Base-by-base conservation (phyloP, 2,888 invertebrate genomes). In the Theodoxus fluviatilis region DNA sequence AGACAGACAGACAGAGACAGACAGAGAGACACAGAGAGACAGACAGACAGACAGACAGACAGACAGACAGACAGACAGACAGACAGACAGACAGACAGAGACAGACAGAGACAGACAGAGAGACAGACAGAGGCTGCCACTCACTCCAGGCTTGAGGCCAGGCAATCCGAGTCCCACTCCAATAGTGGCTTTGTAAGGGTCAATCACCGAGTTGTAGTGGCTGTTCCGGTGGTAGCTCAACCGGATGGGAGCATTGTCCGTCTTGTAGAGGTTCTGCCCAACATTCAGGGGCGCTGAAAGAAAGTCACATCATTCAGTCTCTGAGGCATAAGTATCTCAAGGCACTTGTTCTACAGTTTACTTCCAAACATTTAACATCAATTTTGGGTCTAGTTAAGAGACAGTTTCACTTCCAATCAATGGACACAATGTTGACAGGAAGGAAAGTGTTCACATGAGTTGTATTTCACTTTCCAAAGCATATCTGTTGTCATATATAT, bases 131-230 rank as follows among this genome's bases (percentile, higher is more conserved):
- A 52, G 6, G 25, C 18, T 49, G 7, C 55, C 40, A 75, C 79
- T 78, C 78, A 88, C 86, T 78, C 92, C 92, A 59, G 94, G 93
- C 82, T 92, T 92, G 83, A 91, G 92, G 73, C 92, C 92, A 70
- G 95, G 94, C 80, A 95, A 89, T 49, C 94, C 94, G 37, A 95
- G 89, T 2, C 94, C 94, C 40, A 94, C 93, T 28, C 94, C 94
- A 65, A 95, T 91, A 9, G 90, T 89, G 6, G 90, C 88, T 86
- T 93, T 93, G 81, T 92, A 93, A 0, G 95, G 95, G 88, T 95
- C 93, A 66, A 94, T 91, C 75, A 95, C 92, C 63, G 94, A 94
- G 88, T 95, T 95, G 84, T 95, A 95, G 88, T 95, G 95, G 70
- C 92, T 92, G 83, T 92, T 93, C 79, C 93, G 90, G 85, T 95